A percentile compares a stretch with the other conserved stretches of the same genome.
These are phyloP conservation scores for Semicossyphus pulcher DNA, from an alignment of 2,113 vertebrate species.

Conservation along the genomic window DNA sequence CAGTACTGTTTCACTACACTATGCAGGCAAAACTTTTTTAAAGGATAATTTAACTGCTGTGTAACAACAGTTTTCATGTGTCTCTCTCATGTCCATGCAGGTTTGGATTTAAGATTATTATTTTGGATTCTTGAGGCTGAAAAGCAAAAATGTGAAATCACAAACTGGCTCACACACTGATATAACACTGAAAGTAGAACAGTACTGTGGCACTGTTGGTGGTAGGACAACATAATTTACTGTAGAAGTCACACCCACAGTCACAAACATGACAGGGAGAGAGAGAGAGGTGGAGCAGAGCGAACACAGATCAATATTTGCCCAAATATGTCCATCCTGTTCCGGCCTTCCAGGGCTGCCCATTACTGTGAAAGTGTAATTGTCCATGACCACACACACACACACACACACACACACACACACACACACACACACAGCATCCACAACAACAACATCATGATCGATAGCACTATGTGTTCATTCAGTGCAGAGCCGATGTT, in stretches of 20 bases:
- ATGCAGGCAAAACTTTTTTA: no score
- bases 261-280: slow-evolving; percentile 13
- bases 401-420: slow-evolving; percentile 17
- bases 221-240: neutral
- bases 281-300: slow-evolving; percentile 1
- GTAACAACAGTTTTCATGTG: no score
- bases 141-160: neutral
- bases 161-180: neutral
- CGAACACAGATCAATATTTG: slow-evolving; percentile 31
- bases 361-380: slow-evolving; percentile 64
- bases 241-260: slow-evolving; percentile 14
- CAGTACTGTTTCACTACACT: no score
- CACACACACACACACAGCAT: slow-evolving; percentile 24
- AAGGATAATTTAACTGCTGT: no score
- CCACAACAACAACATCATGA: slow-evolving; percentile 62
- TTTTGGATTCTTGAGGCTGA: neutral
- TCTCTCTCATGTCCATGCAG: no score
- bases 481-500: slow-evolving; percentile 55
- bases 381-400: slow-evolving; percentile 24
- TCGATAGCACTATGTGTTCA: slow-evolving; percentile 70
- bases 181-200: no score
- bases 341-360: slow-evolving; percentile 25
- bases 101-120: neutral
- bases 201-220: neutral
- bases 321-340: slow-evolving; percentile 58